Conservation (phyloP, 1,140 invertebrate genomes). For the Parasteatoda tepidariorum region DNA sequence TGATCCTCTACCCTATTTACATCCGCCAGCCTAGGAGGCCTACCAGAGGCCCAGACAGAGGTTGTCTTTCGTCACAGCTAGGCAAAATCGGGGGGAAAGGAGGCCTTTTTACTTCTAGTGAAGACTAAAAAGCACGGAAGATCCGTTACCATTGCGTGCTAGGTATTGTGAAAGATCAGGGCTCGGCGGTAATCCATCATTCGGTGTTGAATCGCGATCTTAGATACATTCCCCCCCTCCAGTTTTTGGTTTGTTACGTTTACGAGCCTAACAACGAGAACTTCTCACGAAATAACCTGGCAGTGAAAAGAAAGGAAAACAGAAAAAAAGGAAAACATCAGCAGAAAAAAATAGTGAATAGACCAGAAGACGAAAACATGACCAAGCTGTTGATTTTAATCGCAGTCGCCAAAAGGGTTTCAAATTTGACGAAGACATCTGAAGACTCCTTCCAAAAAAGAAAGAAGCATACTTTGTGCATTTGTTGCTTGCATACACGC, state of each 20-base stretch:
- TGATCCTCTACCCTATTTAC: not conserved
- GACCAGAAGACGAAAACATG: conserved; percentile 26
- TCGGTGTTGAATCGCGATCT: conserved; percentile 53
- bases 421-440: not conserved
- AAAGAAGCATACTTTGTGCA: too few relatives aligned
- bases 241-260: conserved; percentile 40
- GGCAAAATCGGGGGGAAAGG: conserved; percentile 30
- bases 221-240: not conserved
- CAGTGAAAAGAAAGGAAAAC: not conserved
- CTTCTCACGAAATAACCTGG: conserved; percentile 30
- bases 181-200: conserved; percentile 50
- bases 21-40: not conserved
- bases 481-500: not conserved
- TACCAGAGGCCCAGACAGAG: not conserved
- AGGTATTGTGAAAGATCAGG: conserved; percentile 56
- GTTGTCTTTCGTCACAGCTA: conserved; percentile 51
- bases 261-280: conserved; percentile 45
- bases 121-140: conserved; percentile 24
- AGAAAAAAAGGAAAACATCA: too few relatives aligned
- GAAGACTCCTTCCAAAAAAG: not conserved
- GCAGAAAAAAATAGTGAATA: too few relatives aligned
- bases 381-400: conserved; percentile 58
- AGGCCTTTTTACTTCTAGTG: conserved; percentile 38
- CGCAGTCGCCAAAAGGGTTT: not conserved
- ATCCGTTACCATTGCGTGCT: conserved; percentile 59